phyloP scores from a whole-genome alignment of 2,113 vertebrate genomes.

The Zeus faber region DNA sequence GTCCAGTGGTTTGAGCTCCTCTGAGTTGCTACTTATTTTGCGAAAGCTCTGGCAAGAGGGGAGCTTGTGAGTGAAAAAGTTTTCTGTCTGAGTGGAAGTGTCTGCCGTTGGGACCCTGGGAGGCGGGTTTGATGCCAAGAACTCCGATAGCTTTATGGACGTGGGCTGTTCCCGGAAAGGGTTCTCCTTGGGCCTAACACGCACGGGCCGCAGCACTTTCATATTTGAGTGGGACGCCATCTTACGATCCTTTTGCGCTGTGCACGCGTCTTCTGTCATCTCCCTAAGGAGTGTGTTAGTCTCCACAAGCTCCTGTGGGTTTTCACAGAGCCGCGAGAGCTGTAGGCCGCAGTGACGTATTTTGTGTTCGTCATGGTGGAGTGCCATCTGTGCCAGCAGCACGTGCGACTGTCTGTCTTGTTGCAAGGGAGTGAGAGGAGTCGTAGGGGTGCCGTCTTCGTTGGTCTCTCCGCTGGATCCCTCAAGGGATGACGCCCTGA shows the following conservation, averaged over 20 bases:
- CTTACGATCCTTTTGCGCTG: neutral
- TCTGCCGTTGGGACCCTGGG: neutral
- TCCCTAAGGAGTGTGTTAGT: neutral
- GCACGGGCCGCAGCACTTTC: rapidly evolving
- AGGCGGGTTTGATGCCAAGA: neutral
- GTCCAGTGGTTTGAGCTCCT: slow-evolving; percentile 55
- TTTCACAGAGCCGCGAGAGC: neutral
- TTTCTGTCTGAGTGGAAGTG: slow-evolving; percentile 71
- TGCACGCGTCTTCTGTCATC: neutral
- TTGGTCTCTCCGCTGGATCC: slow-evolving; percentile 42
- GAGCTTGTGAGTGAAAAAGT: slow-evolving; percentile 66
- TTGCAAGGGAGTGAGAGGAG: neutral
- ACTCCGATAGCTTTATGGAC: neutral
- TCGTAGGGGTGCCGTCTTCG: neutral
- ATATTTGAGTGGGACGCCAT: no score
- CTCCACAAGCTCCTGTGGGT: neutral
- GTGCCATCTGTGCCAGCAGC: neutral
- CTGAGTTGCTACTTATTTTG: neutral
- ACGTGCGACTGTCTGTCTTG: neutral
- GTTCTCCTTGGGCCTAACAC: neutral
- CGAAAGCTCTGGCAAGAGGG: slow-evolving; percentile 54
- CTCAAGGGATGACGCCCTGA: slow-evolving; percentile 36
- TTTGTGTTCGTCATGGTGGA: neutral
- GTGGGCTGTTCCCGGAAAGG: slow-evolving; percentile 12
- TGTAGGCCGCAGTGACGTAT: neutral